Evolutionary conservation across 2,113 vertebrate species (phyloP).

Genomic region (Elephantulus edwardii): DNA sequence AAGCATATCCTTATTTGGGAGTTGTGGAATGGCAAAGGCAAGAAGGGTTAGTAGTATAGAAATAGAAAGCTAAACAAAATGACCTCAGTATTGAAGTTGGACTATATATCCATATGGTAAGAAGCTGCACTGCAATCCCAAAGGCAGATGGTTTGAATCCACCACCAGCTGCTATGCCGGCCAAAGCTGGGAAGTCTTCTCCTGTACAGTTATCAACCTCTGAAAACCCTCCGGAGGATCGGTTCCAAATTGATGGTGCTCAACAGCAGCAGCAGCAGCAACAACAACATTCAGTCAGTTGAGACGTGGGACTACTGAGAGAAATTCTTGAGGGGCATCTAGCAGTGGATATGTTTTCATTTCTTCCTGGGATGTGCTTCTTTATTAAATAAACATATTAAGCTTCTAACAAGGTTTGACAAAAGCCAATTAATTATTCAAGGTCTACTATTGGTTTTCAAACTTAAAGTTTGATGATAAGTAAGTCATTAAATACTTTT

Average conservation of each 20-base stretch:
- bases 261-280: too few relatives aligned
- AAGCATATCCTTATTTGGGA: background rate
- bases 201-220: too few relatives aligned
- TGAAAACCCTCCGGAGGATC: too few relatives aligned
- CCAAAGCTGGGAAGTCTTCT: too few relatives aligned
- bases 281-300: background rate
- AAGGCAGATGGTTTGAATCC: too few relatives aligned
- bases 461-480: background rate
- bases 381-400: background rate
- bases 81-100: background rate
- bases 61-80: background rate
- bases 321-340: background rate
- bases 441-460: background rate
- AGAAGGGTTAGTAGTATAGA: background rate
- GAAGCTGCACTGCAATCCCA: too few relatives aligned
- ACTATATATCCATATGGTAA: too few relatives aligned
- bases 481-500: too few relatives aligned
- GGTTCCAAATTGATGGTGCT: too few relatives aligned
- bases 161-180: too few relatives aligned
- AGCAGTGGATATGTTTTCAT: background rate
- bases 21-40: background rate
- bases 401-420: background rate
- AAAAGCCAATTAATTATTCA: background rate
- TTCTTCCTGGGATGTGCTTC: background rate
- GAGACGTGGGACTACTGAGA: background rate